phyloP scores from a whole-genome alignment of 2,888 invertebrate genomes.

The Tipula vernalis region DNA sequence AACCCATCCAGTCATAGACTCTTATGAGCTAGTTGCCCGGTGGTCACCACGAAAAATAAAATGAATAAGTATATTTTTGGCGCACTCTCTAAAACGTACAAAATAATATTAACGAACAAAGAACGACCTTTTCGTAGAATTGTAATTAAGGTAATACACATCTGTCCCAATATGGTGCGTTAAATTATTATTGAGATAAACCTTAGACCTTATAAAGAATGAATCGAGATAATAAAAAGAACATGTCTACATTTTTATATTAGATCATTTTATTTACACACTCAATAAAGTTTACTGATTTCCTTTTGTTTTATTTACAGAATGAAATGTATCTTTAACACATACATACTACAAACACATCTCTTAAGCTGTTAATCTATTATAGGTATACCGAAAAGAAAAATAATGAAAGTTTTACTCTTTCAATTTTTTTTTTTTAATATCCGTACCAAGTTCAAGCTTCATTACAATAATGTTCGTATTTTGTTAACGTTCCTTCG shows the following conservation, averaged over 20 bases:
- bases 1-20: too few relatives aligned
- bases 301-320: not conserved
- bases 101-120: too few relatives aligned
- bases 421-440: not conserved
- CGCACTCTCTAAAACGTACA: too few relatives aligned
- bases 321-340: not conserved
- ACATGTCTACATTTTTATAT: not conserved
- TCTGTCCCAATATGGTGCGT: not conserved
- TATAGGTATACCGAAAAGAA: not conserved
- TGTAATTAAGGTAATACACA: not conserved
- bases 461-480: not conserved
- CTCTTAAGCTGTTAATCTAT: not conserved
- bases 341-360: not conserved
- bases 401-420: too few relatives aligned
- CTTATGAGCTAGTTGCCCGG: too few relatives aligned
- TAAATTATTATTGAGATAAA: not conserved
- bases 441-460: not conserved
- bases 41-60: too few relatives aligned
- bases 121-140: not conserved
- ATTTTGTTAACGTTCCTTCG: not conserved
- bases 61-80: too few relatives aligned
- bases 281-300: not conserved
- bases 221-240: not conserved
- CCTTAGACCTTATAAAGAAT: not conserved
- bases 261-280: not conserved